These are phyloP conservation scores for Xiphorhynchus elegans DNA, from an alignment of 2,113 vertebrate species.

Conservation along the genomic window DNA sequence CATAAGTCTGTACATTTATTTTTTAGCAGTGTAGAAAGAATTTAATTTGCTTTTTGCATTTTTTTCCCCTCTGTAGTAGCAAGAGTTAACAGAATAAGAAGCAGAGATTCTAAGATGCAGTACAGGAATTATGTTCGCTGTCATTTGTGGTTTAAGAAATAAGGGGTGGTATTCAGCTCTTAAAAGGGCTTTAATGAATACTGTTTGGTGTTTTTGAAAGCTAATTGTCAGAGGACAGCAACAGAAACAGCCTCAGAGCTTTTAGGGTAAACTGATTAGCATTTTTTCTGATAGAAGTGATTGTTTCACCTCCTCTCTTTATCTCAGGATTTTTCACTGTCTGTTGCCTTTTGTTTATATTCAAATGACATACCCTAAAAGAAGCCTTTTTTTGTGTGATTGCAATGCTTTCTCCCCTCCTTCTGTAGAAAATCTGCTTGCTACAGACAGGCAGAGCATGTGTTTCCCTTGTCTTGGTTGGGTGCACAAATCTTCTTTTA, in stretches of 20 bases:
- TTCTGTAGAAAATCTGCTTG: constrained; percentile 66
- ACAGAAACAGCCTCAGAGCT: constrained; percentile 63
- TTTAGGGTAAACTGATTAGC: constrained; percentile 64
- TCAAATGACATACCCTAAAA: constrained; percentile 40
- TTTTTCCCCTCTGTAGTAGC: not conserved
- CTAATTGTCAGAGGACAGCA: constrained; percentile 68
- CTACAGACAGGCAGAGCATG: constrained; percentile 71
- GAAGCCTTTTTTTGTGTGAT: constrained; percentile 49
- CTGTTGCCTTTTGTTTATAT: constrained; percentile 69
- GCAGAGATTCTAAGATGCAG: constrained; percentile 49
- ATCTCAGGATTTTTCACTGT: constrained; percentile 39
- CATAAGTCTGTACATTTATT: not conserved
- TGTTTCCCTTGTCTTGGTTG: constrained; percentile 77
- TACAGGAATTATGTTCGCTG: constrained; percentile 63
- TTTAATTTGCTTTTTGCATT: not conserved
- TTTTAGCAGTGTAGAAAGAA: not conserved
- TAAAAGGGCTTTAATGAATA: constrained; percentile 79
- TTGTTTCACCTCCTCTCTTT: constrained; percentile 63
- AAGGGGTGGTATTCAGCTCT: constrained; percentile 74
- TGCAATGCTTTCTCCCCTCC: constrained; percentile 56
- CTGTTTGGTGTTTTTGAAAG: constrained; percentile 72
- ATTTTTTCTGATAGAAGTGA: constrained; percentile 66
- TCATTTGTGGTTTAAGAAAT: constrained; percentile 75
- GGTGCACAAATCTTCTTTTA: constrained; percentile 78
- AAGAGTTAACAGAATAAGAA: constrained; percentile 73